Base-by-base conservation (phyloP, 2,888 invertebrate genomes). In the Eretmocerus hayati region DNA sequence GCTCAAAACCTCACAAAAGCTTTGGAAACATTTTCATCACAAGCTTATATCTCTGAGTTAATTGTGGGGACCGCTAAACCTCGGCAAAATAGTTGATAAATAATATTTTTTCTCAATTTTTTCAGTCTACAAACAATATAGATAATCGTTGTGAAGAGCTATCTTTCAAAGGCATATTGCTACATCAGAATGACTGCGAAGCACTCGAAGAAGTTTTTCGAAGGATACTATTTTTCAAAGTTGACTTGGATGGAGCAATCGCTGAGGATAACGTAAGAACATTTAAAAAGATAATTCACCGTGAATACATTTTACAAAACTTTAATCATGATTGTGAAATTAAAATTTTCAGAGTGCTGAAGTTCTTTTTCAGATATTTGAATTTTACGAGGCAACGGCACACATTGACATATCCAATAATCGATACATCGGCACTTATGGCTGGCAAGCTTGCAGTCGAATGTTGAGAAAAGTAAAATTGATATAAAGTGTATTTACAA, bases 331-430 rank as follows among this genome's bases (percentile, higher is more conserved):
- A 38, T 16, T n/a, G 20, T 2, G 16, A 45, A 1, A 16, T 15
- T 16, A 2, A 26, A 26, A 9, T 26, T 26, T 52, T 42, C 57
- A 69, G 65, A 66, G 65, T 56, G 77, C 84, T 35, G 85, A 87
- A 59, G 85, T 89, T 36, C 69, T 93, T 45, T 91, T 90, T 69
- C 91, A 93, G 69, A 91, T 92, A 87, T 79, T 92, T 54, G 92
- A 93, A 67, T 93, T 88, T 70, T 93, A 93, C 71, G 91, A 92
- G 67, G 88, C 90, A 37, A 76, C 79, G 1, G 72, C 71, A 54
- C 78, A 82, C 57, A 72, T 93, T 53, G 84, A 86, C 66, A 83
- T 93, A 55, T 83, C 85, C 26, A 83, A 81, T 42, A 90, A 90
- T 69, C 75, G 81, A 50, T 78, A 78, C 58, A 86, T 90, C 69